Evolutionary conservation across 2,113 vertebrate genomes (phyloP).

Genomic region (Boleophthalmus pectinirostris): DNA sequence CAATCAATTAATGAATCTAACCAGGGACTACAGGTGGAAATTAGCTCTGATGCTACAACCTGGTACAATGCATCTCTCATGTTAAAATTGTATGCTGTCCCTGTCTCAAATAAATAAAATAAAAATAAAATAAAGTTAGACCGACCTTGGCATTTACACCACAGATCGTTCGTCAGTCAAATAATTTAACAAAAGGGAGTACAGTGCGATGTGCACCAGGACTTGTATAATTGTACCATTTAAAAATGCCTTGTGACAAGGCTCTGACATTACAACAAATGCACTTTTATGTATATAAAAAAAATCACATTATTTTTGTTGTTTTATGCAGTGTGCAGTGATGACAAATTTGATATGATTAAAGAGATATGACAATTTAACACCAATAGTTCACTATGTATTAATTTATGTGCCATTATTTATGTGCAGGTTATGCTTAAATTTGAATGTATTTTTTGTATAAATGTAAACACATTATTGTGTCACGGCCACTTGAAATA

Average conservation of each 20-base stretch:
- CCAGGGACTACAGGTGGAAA: no score
- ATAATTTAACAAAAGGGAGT: slow-evolving; percentile 29
- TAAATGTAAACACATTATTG: background rate
- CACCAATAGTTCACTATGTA: slow-evolving; percentile 10
- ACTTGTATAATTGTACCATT: slow-evolving; percentile 42
- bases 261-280: slow-evolving; percentile 55
- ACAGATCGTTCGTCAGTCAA: slow-evolving; percentile 53
- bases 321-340: slow-evolving; percentile 54
- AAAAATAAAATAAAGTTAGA: no score
- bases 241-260: slow-evolving; percentile 59
- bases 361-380: slow-evolving; percentile 34
- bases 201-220: slow-evolving; percentile 39
- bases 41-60: no score
- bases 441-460: slow-evolving; percentile 1
- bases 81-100: no score
- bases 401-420: slow-evolving; percentile 5
- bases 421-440: background rate
- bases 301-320: slow-evolving; percentile 51
- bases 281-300: slow-evolving; percentile 76
- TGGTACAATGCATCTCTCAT: no score
- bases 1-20: no score
- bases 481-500: background rate
- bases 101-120: no score
- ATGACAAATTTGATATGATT: slow-evolving; percentile 27
- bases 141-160: slow-evolving; percentile 40